phyloP scores from a whole-genome alignment of 2,888 invertebrate species.

The Pocota personata region DNA sequence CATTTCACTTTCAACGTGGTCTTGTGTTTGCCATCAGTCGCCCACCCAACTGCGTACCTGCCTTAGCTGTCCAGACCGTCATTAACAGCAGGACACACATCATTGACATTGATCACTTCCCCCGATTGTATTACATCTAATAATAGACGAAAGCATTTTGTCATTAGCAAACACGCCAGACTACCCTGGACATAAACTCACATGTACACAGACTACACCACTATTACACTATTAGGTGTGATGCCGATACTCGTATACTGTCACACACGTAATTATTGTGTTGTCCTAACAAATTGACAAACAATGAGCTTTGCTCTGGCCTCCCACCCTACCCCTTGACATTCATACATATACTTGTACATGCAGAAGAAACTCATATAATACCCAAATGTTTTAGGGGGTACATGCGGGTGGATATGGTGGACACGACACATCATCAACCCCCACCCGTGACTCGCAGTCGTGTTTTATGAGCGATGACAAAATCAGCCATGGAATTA shows the following conservation, averaged over 20 bases:
- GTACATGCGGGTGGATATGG: not conserved
- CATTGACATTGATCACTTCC: slow-evolving; percentile 70
- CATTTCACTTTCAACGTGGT: slow-evolving; percentile 52
- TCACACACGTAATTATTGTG: slow-evolving; percentile 71
- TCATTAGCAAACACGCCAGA: slow-evolving; percentile 58
- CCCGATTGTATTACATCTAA: slow-evolving; percentile 67
- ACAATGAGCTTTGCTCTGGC: slow-evolving; percentile 64
- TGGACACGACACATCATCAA: slow-evolving; percentile 38
- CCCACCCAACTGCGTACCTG: not conserved
- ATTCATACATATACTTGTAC: slow-evolving; percentile 4
- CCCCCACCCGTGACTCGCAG: slow-evolving; percentile 8
- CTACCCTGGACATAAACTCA: not conserved
- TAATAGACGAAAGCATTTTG: slow-evolving; percentile 70
- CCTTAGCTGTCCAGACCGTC: slow-evolving; percentile 41
- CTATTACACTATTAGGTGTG: slow-evolving; percentile 51
- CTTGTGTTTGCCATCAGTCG: not conserved
- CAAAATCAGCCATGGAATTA: slow-evolving; percentile 73
- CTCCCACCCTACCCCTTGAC: slow-evolving; percentile 22
- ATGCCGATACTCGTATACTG: slow-evolving; percentile 52
- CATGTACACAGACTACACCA: not conserved
- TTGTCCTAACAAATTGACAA: slow-evolving; percentile 73
- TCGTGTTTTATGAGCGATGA: slow-evolving; percentile 70
- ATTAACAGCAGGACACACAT: slow-evolving; percentile 64
- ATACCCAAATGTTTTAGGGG: slow-evolving; percentile 21
- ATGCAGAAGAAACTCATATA: slow-evolving; percentile 35